Base-by-base conservation (phyloP, 2,888 invertebrate species). In the Drosophila multiciliata region DNA sequence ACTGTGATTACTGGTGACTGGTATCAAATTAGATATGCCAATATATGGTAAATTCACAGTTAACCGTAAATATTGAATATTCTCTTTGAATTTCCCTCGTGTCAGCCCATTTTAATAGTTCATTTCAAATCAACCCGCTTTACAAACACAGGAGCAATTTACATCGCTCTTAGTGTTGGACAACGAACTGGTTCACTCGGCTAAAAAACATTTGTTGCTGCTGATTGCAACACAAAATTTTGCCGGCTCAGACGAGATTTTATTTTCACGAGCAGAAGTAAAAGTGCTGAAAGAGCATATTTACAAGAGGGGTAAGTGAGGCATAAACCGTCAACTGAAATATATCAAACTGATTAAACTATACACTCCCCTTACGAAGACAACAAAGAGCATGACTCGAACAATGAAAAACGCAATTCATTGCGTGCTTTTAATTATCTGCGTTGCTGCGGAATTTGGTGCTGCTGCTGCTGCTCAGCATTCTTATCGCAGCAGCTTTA, bases 401-500 rank as follows among this genome's bases (percentile, higher is more conserved):
- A 83, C 78, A 83, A 89, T 87, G 90, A 87, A 90, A 81, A 75
- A 29, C 78, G 88, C 88, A 84, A 88, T 49, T 88, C 78, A 83
- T 78, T 72, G 70, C 74, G 60, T 73, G 58, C 7, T 78, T 59
- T 33, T 87, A 59, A 58, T 78, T 58, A 63, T 65, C 53, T 65
- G 72, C 17, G 62, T 54, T 7, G 76, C 29, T 7, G 76, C 29
- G 23, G 64, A 26, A 1, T 45, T 20, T 35, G 63, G 9, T 1
- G 57, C 36, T n/a, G 62, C 45, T 8, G 60, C 33, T 23, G 65
- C 15, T 23, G 23, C 15, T 15, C 20, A 87, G 17, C 62, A 48
- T 12, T 61, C 80, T 1, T 87, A 90, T 66, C 86, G 80, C 5
- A 78, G 72, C 26, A 91, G 91, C 64, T 93, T 93, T 69, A 83